Evolutionary conservation across 2,797 vertebrate genomes (phyloP).

Genomic region (Phrynocephalus guinanensis): DNA sequence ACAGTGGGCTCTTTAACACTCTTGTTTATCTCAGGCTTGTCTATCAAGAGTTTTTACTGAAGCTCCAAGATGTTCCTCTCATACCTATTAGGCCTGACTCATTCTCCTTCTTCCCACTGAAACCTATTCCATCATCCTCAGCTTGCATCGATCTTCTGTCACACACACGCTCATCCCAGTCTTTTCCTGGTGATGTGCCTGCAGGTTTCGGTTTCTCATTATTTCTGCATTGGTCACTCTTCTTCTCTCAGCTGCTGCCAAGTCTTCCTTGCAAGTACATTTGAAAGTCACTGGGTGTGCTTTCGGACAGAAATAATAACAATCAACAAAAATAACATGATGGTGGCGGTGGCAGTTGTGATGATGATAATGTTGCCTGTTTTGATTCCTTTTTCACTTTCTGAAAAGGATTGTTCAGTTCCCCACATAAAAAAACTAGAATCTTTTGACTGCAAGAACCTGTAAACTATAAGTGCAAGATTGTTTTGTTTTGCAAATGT

Average conservation of each 20-base stretch:
- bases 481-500: neutral
- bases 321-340: no score
- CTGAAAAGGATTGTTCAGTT: neutral
- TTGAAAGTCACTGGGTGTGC: slow-evolving; percentile 65
- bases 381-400: neutral
- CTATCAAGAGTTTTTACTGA: neutral
- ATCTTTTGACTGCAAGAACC: neutral
- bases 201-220: slow-evolving; percentile 62
- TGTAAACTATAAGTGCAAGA: neutral
- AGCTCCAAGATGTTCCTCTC: slow-evolving; percentile 27
- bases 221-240: slow-evolving; percentile 63
- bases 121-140: slow-evolving; percentile 59
- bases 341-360: neutral
- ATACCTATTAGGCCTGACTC: slow-evolving; percentile 36
- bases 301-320: slow-evolving; percentile 39
- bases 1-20: neutral
- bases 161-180: slow-evolving; percentile 50
- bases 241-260: slow-evolving; percentile 64
- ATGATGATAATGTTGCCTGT: neutral
- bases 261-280: slow-evolving; percentile 64
- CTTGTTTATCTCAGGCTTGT: neutral
- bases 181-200: slow-evolving; percentile 60
- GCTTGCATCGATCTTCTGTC: slow-evolving; percentile 66
- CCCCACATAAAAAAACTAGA: neutral
- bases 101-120: slow-evolving; percentile 47